These are phyloP conservation scores for Eonycteris spelaea DNA, from an alignment of 2,113 vertebrate species.

Conservation along the genomic window DNA sequence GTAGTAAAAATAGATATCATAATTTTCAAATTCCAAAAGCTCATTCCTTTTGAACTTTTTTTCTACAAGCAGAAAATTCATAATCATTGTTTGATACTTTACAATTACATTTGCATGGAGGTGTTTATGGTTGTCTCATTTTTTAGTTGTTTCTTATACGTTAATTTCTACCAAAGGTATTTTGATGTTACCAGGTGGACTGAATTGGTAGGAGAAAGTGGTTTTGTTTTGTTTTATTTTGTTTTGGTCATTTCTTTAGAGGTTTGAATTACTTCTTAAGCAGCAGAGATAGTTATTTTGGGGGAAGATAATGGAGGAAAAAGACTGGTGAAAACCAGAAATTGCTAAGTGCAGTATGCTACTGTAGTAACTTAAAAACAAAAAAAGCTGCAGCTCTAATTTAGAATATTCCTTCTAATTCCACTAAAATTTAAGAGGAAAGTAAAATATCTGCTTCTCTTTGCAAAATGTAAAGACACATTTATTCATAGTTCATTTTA, in stretches of 20 bases:
- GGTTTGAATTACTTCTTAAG: neutral
- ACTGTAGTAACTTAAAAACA: neutral
- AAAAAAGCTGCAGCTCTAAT: neutral
- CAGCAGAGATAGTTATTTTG: neutral
- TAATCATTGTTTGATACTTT: neutral
- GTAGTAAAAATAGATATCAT: neutral
- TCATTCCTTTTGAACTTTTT: neutral
- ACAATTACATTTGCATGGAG: neutral
- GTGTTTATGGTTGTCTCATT: neutral
- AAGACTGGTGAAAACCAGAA: neutral
- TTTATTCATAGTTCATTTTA: neutral
- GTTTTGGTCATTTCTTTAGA: neutral
- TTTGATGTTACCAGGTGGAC: neutral
- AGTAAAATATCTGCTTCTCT: neutral
- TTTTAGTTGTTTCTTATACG: neutral
- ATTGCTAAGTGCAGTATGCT: neutral
- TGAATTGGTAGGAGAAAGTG: neutral
- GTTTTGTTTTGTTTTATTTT: neutral
- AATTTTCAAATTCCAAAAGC: neutral
- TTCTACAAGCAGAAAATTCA: neutral
- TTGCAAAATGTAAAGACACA: neutral
- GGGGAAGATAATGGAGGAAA: neutral
- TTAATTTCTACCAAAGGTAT: neutral
- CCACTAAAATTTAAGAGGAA: neutral
- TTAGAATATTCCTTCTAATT: conserved; percentile 16